Evolutionary conservation across 2,888 invertebrate species (phyloP), one percentile per base, ranked within the genome.

Genomic region (Hemicrepidius hirtus): DNA sequence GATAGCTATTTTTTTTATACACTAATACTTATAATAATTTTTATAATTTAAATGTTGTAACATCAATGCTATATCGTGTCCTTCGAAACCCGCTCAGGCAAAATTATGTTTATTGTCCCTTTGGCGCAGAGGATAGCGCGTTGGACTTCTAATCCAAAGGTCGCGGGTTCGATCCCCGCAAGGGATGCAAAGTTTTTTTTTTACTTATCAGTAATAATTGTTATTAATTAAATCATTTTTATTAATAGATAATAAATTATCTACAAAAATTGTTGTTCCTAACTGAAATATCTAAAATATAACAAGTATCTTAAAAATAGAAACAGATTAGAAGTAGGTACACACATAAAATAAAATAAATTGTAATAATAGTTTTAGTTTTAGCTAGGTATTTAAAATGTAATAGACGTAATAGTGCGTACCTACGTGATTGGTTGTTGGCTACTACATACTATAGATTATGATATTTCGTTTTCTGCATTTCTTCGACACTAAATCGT

Each of bases 121-220:
- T 91, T 93, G 92, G 93, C 93, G 93, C 93, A 93, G 93, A 91
- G 93, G 93, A 93, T 93, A 93, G 92, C 93, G 93, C 93, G 93
- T 93, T 93, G 93, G 93, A 93, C 93, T 93, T 93, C 93, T 93
- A 93, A 93, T 93, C 93, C 93, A 93, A 93, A 93, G 93, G 93
- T 93, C 93, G 92, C 92, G 93, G 92, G 92, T 93, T 93, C 93
- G 92, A 93, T 93, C 92, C 93, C 92, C 92, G 91, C 92, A 91
- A 92, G 92, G 92, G 92, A 92, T 92, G 92, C n/a, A 41, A 4
- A 41, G 3, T 5, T 13, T 41, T 41, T 41, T 41, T 41, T 41
- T 13, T 13, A 41, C 32, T 32, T 9, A 32, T 32, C 32, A 9
- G 3, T n/a, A n/a, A n/a, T n/a, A n/a, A 28, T 32, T 9, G 32